These are phyloP conservation scores for Micronycteris hirsuta DNA, from an alignment of 2,113 vertebrate species.

Conservation along the genomic window DNA sequence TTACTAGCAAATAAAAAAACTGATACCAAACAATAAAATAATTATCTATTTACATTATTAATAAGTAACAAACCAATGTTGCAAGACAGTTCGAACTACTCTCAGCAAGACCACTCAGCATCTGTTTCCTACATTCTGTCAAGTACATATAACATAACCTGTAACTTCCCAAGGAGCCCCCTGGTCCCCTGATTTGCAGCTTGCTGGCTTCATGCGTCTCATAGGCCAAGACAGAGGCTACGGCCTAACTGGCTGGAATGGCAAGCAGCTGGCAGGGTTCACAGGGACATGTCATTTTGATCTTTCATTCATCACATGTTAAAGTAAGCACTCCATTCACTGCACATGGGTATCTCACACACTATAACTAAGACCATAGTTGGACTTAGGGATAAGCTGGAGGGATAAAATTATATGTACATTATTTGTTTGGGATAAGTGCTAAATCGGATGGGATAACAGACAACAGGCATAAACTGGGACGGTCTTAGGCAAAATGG, in stretches of 20 bases:
- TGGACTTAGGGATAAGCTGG: too few species aligned
- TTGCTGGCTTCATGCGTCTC: neutral
- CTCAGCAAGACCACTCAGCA: neutral
- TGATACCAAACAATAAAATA: neutral
- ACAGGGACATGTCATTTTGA: neutral
- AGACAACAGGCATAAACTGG: neutral
- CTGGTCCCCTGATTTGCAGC: neutral
- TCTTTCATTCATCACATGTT: neutral
- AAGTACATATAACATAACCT: neutral
- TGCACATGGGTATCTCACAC: neutral
- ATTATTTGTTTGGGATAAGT: neutral
- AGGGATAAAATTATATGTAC: too few species aligned
- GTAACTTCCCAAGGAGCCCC: neutral
- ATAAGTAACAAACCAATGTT: neutral
- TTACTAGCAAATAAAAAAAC: conserved; percentile 17
- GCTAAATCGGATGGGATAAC: neutral
- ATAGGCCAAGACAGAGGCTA: neutral
- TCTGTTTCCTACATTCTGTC: neutral
- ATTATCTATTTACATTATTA: neutral
- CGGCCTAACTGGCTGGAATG: neutral
- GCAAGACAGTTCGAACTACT: neutral
- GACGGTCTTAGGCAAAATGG: neutral
- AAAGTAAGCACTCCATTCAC: neutral
- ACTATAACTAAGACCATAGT: too few species aligned
- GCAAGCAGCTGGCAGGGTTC: neutral